A percentile compares a stretch with the other conserved stretches of the same genome.
Evolutionary conservation across 2,113 vertebrate species (phyloP).

Genomic region (Ramphastos sulfuratus): DNA sequence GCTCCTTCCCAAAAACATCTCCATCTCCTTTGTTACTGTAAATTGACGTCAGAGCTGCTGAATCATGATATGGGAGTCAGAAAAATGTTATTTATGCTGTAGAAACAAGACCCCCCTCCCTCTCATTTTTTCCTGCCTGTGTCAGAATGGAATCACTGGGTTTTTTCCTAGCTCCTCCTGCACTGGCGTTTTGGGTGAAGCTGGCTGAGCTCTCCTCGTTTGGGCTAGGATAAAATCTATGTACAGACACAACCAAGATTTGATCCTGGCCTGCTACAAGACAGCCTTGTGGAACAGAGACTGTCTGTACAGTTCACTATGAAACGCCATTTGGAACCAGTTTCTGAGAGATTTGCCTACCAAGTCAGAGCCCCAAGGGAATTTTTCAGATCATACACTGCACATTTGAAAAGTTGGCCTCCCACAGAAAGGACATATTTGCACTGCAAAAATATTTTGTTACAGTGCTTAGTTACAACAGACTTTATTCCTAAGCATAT

Average conservation of each 20-base stretch:
- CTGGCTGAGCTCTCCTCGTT: background rate
- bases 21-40: constrained; percentile 61
- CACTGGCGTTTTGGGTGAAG: background rate
- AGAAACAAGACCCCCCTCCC: constrained; percentile 18
- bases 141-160: constrained; percentile 45
- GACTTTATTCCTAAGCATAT: background rate
- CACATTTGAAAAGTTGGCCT: background rate
- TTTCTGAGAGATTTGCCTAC: background rate
- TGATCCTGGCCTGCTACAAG: background rate
- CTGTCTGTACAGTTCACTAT: background rate
- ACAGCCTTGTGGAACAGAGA: background rate
- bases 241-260: background rate
- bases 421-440: background rate
- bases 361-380: background rate
- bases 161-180: constrained; percentile 4
- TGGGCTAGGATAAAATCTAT: background rate
- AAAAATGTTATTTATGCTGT: constrained; percentile 53
- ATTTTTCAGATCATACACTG: background rate
- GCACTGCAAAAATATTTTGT: background rate
- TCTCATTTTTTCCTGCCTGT: constrained; percentile 43
- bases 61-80: constrained; percentile 51
- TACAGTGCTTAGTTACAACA: background rate
- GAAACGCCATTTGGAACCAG: background rate
- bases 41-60: constrained; percentile 69
- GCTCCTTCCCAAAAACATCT: constrained; percentile 61